A percentile compares a stretch with the other conserved stretches of the same genome.
phyloP scores from a whole-genome alignment of 2,888 invertebrate species.

The Drosophila greeni region DNA sequence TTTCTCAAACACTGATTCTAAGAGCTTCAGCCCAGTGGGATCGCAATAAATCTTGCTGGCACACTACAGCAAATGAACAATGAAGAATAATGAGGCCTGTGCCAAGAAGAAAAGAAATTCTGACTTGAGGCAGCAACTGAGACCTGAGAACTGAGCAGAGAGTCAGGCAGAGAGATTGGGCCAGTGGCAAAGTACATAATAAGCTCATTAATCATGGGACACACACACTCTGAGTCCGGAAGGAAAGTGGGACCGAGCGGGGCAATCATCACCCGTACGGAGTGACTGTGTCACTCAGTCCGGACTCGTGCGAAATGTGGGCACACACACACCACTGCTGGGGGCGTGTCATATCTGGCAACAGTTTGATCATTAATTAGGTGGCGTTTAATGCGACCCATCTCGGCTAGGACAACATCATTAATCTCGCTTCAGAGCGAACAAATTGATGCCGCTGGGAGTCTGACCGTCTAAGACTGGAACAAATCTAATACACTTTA shows the following conservation, averaged over 20 bases:
- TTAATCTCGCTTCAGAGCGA: slow-evolving; percentile 52
- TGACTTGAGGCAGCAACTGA: slow-evolving; percentile 22
- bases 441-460: slow-evolving; percentile 55
- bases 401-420: slow-evolving; percentile 45
- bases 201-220: slow-evolving; percentile 66
- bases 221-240: slow-evolving; percentile 23
- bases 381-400: slow-evolving; percentile 31
- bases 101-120: slow-evolving; percentile 38
- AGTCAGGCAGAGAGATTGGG: slow-evolving; percentile 5
- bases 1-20: not conserved
- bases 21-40: slow-evolving; percentile 1
- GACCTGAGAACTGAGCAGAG: slow-evolving; percentile 6
- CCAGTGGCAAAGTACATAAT: slow-evolving; percentile 54
- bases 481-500: slow-evolving; percentile 56
- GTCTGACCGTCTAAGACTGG: slow-evolving; percentile 26
- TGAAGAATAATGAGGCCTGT: slow-evolving; percentile 57
- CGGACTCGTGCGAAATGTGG: slow-evolving; percentile 36
- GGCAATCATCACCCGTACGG: slow-evolving; percentile 28
- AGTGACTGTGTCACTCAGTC: slow-evolving; percentile 35
- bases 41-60: slow-evolving; percentile 37
- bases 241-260: slow-evolving; percentile 26
- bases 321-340: slow-evolving; percentile 34
- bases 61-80: slow-evolving; percentile 49
- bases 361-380: slow-evolving; percentile 54
- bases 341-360: slow-evolving; percentile 36